These are phyloP conservation scores for Sciurus vulgaris DNA, from an alignment of 2,797 vertebrate genomes.

Conservation along the genomic window DNA sequence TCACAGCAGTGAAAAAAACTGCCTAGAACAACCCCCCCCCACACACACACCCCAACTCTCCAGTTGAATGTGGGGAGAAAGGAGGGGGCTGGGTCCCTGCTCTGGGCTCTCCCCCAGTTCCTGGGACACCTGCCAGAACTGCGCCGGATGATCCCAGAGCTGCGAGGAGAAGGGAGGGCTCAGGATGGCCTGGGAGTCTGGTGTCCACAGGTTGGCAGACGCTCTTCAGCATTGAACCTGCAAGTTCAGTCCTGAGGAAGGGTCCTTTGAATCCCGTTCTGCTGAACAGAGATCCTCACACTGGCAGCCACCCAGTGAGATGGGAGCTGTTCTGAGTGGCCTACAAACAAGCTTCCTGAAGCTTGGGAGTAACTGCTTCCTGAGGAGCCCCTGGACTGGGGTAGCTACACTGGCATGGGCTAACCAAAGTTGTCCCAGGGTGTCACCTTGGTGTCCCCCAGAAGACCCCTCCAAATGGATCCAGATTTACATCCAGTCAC, in stretches of 20 bases:
- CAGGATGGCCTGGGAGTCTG: rapidly evolving
- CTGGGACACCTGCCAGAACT: background rate
- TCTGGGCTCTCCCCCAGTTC: too few species aligned
- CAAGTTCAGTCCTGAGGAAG: background rate
- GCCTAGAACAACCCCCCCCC: too few species aligned
- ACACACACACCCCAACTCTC: background rate
- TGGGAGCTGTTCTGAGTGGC: background rate
- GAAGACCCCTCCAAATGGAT: background rate
- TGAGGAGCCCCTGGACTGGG: rapidly evolving
- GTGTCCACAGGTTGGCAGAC: background rate
- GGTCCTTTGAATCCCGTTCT: background rate
- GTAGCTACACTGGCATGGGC: background rate
- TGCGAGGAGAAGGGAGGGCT: background rate
- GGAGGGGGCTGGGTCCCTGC: background rate
- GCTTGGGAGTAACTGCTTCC: background rate
- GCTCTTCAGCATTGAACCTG: background rate
- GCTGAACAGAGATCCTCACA: background rate
- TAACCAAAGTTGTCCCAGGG: background rate
- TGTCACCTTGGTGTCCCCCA: background rate
- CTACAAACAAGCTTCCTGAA: background rate
- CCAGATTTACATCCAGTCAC: background rate
- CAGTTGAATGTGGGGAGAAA: rapidly evolving
- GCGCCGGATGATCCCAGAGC: background rate
- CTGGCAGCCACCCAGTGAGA: background rate
- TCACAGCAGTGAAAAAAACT: too few species aligned